These are phyloP conservation scores for Pachycephus smyrnensis DNA, from an alignment of 2,888 invertebrate species.

Conservation along the genomic window DNA sequence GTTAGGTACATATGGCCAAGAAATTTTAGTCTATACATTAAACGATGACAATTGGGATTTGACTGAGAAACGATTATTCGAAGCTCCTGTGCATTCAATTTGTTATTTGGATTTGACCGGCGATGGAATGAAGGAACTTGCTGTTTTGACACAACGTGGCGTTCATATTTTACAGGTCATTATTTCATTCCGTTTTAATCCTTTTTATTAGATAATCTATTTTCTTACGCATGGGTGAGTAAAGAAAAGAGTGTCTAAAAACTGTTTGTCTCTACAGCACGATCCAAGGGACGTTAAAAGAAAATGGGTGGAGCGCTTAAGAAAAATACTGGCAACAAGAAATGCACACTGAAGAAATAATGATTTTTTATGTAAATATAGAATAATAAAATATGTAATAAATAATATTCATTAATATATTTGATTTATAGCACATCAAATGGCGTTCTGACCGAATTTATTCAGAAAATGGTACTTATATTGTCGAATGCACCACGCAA, in stretches of 20 bases:
- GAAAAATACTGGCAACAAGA: conserved; percentile 13
- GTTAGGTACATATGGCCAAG: conserved; percentile 77
- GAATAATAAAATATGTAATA: neutral
- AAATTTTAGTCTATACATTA: conserved; percentile 70
- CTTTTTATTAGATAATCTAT: conserved; percentile 7
- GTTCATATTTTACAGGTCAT: conserved; percentile 76
- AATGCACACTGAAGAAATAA: neutral
- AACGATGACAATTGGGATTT: conserved; percentile 66
- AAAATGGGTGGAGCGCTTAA: conserved; percentile 49
- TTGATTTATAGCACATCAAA: too few relatives aligned
- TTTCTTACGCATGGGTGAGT: neutral
- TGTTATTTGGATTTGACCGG: conserved; percentile 74
- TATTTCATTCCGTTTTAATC: neutral
- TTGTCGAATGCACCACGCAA: too few relatives aligned
- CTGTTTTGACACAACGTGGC: conserved; percentile 75
- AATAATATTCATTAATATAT: neutral
- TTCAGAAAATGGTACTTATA: too few relatives aligned
- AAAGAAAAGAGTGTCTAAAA: conserved; percentile 1
- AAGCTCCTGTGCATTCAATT: conserved; percentile 74
- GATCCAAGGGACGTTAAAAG: conserved; percentile 47
- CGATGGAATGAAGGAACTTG: conserved; percentile 76
- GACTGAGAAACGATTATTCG: conserved; percentile 70
- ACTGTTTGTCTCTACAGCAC: conserved; percentile 40
- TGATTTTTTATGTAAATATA: neutral
- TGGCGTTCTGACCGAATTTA: too few relatives aligned